phyloP scores from a whole-genome alignment of 1,140 invertebrate genomes.

The Lasioglossum baleicum region DNA sequence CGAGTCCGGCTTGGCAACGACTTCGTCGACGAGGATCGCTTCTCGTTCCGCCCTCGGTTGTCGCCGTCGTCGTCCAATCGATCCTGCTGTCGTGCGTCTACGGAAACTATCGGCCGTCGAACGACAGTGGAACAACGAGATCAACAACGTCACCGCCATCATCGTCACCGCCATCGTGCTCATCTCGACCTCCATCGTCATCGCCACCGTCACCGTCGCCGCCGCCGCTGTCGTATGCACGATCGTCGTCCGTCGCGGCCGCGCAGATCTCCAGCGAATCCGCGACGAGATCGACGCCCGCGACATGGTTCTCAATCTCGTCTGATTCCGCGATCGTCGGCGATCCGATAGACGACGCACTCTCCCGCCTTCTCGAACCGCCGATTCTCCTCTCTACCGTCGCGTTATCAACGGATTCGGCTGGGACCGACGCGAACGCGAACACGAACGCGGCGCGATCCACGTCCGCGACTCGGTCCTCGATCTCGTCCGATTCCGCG shows the following conservation, averaged over 20 bases:
- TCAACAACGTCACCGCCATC: conserved; percentile 25
- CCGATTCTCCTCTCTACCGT: neutral
- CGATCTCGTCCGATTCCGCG: too few relatives aligned
- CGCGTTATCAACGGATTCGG: neutral
- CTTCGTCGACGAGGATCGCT: conserved; percentile 21
- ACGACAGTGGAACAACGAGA: neutral
- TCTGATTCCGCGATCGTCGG: neutral
- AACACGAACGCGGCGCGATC: neutral
- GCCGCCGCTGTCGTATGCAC: conserved; percentile 39
- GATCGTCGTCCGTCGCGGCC: conserved; percentile 46
- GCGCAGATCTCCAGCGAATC: neutral
- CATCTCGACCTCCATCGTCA: conserved; percentile 22
- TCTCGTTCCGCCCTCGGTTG: conserved; percentile 36
- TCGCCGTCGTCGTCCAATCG: conserved; percentile 27
- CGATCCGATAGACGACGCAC: too few relatives aligned
- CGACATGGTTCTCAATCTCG: neutral
- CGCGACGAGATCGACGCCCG: neutral
- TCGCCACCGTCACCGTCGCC: conserved; percentile 20
- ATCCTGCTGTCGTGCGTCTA: conserved; percentile 24
- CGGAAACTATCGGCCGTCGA: too few relatives aligned
- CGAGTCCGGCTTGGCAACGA: neutral
- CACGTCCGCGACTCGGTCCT: too few relatives aligned
- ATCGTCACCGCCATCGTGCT: conserved; percentile 8
- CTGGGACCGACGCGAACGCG: neutral
- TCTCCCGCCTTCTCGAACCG: too few relatives aligned